These are phyloP conservation scores for Carposina sasakii DNA, from an alignment of 1,140 invertebrate species.

Conservation along the genomic window DNA sequence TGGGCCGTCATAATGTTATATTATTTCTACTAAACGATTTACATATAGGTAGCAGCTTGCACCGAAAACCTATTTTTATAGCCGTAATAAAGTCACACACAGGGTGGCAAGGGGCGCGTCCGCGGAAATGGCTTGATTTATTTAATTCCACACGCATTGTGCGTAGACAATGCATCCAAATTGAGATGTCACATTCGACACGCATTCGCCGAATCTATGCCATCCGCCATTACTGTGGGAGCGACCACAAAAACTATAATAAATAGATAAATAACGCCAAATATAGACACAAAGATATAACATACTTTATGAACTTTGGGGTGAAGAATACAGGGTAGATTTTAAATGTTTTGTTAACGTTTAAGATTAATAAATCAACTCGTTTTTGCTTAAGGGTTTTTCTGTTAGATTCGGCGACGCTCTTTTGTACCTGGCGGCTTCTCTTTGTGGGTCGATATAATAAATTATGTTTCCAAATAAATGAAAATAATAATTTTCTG, in stretches of 20 bases:
- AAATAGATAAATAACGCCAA: constrained; percentile 38
- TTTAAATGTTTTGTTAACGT: no score
- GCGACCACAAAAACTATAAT: constrained; percentile 28
- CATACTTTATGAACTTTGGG: no score
- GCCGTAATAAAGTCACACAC: no score
- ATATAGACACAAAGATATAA: constrained; percentile 22
- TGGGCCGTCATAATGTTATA: no score
- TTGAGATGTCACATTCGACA: constrained; percentile 50
- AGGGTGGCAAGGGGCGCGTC: constrained; percentile 19
- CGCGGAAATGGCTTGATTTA: constrained; percentile 34
- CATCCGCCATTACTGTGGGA: constrained; percentile 22
- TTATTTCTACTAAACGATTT: no score
- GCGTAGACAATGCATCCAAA: constrained; percentile 45
- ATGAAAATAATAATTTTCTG: no score
- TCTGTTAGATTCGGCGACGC: no score
- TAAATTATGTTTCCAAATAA: constrained; percentile 20
- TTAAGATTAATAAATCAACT: constrained; percentile 24
- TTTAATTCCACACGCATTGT: constrained; percentile 26
- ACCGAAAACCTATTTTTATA: no score
- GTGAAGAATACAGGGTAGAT: no score
- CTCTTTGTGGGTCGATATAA: constrained; percentile 2
- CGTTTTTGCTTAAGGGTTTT: constrained; percentile 23
- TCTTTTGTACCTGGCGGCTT: constrained; percentile 3
- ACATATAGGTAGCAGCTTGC: no score
- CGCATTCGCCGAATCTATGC: constrained; percentile 35